These are phyloP conservation scores for Arothron firmamentum DNA, from an alignment of 2,113 vertebrate genomes.

Conservation along the genomic window DNA sequence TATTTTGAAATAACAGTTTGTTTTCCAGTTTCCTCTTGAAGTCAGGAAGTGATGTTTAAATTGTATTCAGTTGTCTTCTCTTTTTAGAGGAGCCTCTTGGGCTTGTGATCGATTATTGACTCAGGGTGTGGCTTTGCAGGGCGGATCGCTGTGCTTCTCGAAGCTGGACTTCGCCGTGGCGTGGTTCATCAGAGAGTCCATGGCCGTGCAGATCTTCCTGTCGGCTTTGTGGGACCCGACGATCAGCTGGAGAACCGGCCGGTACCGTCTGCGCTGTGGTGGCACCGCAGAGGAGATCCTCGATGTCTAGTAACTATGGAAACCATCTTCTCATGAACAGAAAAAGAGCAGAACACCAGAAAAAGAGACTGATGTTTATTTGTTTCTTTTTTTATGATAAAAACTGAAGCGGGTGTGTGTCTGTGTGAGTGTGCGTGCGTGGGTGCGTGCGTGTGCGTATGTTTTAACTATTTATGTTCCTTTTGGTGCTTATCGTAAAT, in stretches of 20 bases:
- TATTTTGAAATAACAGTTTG: conserved; percentile 2
- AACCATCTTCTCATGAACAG: not conserved
- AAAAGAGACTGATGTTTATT: conserved; percentile 30
- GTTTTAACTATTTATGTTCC: conserved; percentile 59
- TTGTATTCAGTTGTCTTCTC: not conserved
- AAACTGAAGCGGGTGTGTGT: conserved; percentile 13
- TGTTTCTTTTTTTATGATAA: conserved; percentile 28
- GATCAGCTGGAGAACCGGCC: conserved; percentile 96
- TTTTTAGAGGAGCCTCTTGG: not conserved
- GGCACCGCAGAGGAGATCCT: conserved; percentile 97
- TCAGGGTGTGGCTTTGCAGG: conserved; percentile 29
- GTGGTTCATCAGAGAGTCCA: conserved; percentile 98
- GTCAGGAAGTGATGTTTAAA: not conserved
- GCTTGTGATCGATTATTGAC: not conserved
- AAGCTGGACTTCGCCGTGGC: conserved; percentile 98
- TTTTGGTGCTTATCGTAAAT: conserved; percentile 59
- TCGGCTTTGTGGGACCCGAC: conserved; percentile 97
- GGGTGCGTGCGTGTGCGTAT: conserved; percentile 13
- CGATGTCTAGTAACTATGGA: conserved; percentile 77
- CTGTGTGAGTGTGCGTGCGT: conserved; percentile 12
- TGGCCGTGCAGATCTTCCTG: conserved; percentile 98
- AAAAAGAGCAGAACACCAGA: not conserved
- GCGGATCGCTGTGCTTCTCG: conserved; percentile 84
- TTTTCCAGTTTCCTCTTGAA: not conserved
- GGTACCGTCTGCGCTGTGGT: conserved; percentile 92